Percentiles rank a stretch among this genome's conserved stretches.
Conservation (phyloP, 2,797 vertebrate species). For the Limnodromus scolopaceus region DNA sequence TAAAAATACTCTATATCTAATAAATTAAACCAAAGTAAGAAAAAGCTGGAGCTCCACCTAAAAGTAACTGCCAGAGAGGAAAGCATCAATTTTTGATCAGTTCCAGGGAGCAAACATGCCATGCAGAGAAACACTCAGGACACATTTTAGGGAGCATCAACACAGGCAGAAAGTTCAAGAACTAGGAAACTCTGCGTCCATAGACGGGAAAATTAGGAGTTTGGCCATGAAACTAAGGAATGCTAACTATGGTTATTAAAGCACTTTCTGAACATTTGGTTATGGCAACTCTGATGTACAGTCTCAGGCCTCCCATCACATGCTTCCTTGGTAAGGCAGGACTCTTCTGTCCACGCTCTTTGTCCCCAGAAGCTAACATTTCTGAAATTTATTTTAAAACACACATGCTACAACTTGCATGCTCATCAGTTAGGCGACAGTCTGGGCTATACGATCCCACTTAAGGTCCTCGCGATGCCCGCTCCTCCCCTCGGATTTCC, state of each 20-base stretch:
- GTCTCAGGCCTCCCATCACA: not conserved
- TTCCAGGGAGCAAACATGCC: not conserved
- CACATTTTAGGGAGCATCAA: not conserved
- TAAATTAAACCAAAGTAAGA: not conserved
- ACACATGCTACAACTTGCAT: rapidly evolving
- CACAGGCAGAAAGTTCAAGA: not conserved
- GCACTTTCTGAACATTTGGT: not conserved
- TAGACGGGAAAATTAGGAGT: not conserved
- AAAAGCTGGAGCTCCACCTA: not conserved
- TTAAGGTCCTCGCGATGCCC: not conserved
- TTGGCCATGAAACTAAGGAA: not conserved
- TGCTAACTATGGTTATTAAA: not conserved
- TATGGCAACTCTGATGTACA: rapidly evolving
- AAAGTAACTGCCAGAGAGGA: not conserved
- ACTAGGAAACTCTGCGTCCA: not conserved
- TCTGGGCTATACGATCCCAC: rapidly evolving
- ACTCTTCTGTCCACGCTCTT: not conserved
- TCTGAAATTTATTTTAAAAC: not conserved
- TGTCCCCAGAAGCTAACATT: not conserved
- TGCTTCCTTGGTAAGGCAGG: rapidly evolving
- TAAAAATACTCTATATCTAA: not conserved
- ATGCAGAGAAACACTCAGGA: not conserved
- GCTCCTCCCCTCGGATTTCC: not conserved
- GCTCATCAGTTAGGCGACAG: not conserved
- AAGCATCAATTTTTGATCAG: not conserved